phyloP scores from a whole-genome alignment of 35 echinoderm and acorn worm species.

The Apostichopus japonicus region DNA sequence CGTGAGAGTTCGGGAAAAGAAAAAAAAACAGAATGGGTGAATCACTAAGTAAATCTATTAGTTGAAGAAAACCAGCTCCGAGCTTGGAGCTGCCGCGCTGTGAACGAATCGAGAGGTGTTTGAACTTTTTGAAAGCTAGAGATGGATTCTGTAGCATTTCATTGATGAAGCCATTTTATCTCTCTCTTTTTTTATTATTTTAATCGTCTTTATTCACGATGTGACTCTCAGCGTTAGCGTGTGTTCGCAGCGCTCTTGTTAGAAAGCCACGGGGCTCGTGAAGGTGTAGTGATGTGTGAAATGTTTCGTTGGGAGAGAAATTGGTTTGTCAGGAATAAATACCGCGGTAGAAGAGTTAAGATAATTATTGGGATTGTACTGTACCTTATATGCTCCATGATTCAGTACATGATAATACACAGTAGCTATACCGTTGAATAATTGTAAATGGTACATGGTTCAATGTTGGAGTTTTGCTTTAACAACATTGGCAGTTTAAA shows the following conservation, averaged over 20 bases:
- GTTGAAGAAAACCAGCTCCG: conserved; percentile 29
- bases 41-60: conserved; percentile 40
- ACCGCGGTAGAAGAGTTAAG: background rate
- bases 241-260: background rate
- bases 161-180: background rate
- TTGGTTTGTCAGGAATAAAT: background rate
- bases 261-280: background rate
- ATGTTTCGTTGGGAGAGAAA: background rate
- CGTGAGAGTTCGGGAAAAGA: background rate
- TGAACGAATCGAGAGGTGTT: background rate
- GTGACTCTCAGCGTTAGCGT: background rate
- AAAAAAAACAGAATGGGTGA: background rate
- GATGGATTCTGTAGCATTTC: background rate
- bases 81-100: background rate
- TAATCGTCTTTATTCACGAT: no score
- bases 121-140: background rate
- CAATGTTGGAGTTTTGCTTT: no score
- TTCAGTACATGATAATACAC: no score
- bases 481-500: no score
- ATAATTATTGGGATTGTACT: no score
- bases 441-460: no score
- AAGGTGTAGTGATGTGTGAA: background rate
- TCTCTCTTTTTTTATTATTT: no score
- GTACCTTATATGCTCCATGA: no score
- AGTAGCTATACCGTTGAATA: no score